A percentile compares a stretch with the other conserved stretches of the same genome.
These are phyloP conservation scores for Musca vetustissima DNA, from an alignment of 1,140 invertebrate species.

Conservation along the genomic window DNA sequence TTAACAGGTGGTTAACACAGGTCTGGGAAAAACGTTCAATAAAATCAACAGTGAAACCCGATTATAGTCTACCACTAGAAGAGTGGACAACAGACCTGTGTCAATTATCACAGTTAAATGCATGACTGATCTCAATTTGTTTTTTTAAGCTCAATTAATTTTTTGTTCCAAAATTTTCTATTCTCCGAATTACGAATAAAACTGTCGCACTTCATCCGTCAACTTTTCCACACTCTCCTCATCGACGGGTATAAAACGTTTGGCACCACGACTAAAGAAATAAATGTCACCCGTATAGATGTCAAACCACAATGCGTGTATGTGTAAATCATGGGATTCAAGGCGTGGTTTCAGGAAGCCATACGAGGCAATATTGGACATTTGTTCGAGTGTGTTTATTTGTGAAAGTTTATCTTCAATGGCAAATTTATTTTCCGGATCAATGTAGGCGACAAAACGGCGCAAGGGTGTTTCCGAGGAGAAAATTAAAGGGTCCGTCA, in stretches of 20 bases:
- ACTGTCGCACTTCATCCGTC: slow-evolving; percentile 74
- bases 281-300: slow-evolving; percentile 96
- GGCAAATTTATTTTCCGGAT: slow-evolving; percentile 86
- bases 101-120: slow-evolving; percentile 24
- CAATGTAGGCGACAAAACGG: slow-evolving; percentile 91
- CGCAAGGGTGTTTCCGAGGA: slow-evolving; percentile 81
- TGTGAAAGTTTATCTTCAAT: slow-evolving; percentile 92
- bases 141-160: no score
- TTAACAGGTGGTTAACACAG: no score
- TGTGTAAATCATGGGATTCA: slow-evolving; percentile 78
- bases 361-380: slow-evolving; percentile 93
- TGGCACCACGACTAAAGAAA: slow-evolving; percentile 84
- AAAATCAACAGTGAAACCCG: no score
- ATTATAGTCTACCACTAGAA: no score
- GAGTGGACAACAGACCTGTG: background rate
- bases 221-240: slow-evolving; percentile 75
- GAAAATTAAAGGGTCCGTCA: slow-evolving; percentile 72
- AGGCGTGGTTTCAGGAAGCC: slow-evolving; percentile 86
- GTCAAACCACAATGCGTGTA: slow-evolving; percentile 96
- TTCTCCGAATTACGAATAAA: slow-evolving; percentile 72
- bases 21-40: no score
- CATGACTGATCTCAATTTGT: no score
- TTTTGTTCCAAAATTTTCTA: no score
- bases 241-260: slow-evolving; percentile 78
- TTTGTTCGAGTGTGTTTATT: slow-evolving; percentile 90